Evolutionary conservation across 2,888 invertebrate genomes (phyloP).

Genomic region (Selenia dentaria): DNA sequence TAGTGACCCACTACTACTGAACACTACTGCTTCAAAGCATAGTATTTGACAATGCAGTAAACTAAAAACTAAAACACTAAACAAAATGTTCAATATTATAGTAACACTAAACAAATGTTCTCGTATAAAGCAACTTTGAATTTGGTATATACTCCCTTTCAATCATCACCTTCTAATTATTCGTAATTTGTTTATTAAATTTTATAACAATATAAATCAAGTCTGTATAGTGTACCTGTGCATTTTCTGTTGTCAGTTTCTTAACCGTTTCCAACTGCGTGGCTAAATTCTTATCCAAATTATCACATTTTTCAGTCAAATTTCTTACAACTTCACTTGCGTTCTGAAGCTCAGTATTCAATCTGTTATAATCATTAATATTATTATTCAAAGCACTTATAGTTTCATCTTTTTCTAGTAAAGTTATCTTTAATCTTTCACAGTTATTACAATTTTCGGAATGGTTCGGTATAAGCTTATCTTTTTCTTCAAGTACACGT

Average conservation of each 20-base stretch:
- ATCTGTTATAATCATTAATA: constrained; percentile 51
- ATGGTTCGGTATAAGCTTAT: constrained; percentile 44
- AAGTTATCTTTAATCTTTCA: constrained; percentile 51
- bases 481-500: constrained; percentile 59
- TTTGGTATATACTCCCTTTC: no score
- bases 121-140: no score
- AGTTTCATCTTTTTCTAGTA: constrained; percentile 71
- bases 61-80: no score
- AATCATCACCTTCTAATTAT: no score
- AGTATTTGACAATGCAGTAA: no score
- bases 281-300: constrained; percentile 87
- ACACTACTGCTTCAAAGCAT: no score
- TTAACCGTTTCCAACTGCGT: constrained; percentile 88
- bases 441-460: constrained; percentile 55
- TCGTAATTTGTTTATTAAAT: no score
- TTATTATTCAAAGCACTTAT: constrained; percentile 61
- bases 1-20: no score
- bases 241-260: constrained; percentile 86
- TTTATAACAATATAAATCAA: no score
- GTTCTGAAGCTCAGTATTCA: constrained; percentile 77
- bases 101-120: no score
- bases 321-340: constrained; percentile 84
- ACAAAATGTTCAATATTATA: no score
- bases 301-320: constrained; percentile 88
- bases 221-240: constrained; percentile 54